These are phyloP conservation scores for Actenoides lindsayi DNA, from an alignment of 2,113 vertebrate genomes.

Conservation along the genomic window DNA sequence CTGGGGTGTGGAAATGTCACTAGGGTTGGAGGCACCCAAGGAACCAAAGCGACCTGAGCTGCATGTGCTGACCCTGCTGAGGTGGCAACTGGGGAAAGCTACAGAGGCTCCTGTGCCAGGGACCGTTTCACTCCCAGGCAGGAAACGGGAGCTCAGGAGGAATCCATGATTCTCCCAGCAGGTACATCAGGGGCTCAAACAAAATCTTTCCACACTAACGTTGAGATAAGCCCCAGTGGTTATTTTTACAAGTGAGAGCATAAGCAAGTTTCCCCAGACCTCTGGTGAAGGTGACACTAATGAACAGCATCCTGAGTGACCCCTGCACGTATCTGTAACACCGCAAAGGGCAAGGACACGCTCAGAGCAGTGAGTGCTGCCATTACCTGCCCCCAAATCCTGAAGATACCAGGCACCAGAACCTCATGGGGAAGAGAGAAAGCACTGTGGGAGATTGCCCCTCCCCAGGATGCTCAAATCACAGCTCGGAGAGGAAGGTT, in stretches of 20 bases:
- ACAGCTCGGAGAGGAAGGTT: not conserved
- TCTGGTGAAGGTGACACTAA: not conserved
- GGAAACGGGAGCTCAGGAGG: not conserved
- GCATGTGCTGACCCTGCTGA: not conserved
- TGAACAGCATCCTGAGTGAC: not conserved
- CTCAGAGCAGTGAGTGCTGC: not conserved
- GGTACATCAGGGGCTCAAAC: not conserved
- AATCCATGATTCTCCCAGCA: not conserved
- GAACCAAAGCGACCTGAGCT: not conserved
- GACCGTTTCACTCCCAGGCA: not conserved
- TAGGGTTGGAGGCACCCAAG: not conserved
- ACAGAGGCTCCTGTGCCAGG: not conserved
- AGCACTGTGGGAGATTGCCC: not conserved
- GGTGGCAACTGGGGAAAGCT: not conserved
- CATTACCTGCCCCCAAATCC: not conserved
- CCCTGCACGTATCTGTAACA: not conserved
- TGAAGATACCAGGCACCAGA: not conserved
- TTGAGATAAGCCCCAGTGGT: not conserved
- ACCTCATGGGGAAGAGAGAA: not conserved
- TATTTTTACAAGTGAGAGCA: not conserved
- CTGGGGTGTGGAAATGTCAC: not conserved
- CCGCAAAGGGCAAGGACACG: not conserved
- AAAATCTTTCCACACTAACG: not conserved
- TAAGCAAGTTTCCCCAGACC: not conserved
- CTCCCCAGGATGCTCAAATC: not conserved